These are phyloP conservation scores for Allacma fusca DNA, from an alignment of 2,888 invertebrate species.

Conservation along the genomic window DNA sequence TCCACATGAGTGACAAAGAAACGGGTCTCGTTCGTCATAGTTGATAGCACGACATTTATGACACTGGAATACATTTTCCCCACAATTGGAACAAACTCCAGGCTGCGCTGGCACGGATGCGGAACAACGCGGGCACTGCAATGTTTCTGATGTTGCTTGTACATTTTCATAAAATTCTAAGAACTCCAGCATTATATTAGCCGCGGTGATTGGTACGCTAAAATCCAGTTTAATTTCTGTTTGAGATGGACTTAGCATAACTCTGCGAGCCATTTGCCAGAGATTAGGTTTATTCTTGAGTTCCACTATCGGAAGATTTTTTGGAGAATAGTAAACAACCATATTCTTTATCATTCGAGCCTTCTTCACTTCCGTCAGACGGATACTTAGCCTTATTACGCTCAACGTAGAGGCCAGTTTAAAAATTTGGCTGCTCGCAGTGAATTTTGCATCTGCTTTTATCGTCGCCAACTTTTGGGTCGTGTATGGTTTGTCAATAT, in stretches of 20 bases:
- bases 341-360: slow-evolving; percentile 97
- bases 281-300: slow-evolving; percentile 93
- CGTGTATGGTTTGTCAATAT: slow-evolving; percentile 91
- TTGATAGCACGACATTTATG: slow-evolving; percentile 99
- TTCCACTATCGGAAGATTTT: slow-evolving; percentile 95
- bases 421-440: slow-evolving; percentile 96
- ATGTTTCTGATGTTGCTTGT: slow-evolving; percentile 89
- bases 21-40: slow-evolving; percentile 98
- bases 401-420: slow-evolving; percentile 95
- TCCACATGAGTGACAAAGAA: slow-evolving; percentile 97
- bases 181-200: slow-evolving; percentile 98
- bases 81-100: slow-evolving; percentile 95
- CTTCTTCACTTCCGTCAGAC: slow-evolving; percentile 93
- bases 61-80: slow-evolving; percentile 98
- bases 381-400: slow-evolving; percentile 89
- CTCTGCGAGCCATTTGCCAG: slow-evolving; percentile 97
- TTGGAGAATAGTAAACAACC: slow-evolving; percentile 96
- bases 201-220: slow-evolving; percentile 94
- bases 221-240: slow-evolving; percentile 97
- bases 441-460: slow-evolving; percentile 96
- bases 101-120: slow-evolving; percentile 97
- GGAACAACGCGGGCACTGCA: slow-evolving; percentile 95
- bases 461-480: slow-evolving; percentile 92
- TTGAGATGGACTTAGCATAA: slow-evolving; percentile 87
- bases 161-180: slow-evolving; percentile 97